phyloP scores from a whole-genome alignment of 2,113 vertebrate genomes.

The Athene noctua region DNA sequence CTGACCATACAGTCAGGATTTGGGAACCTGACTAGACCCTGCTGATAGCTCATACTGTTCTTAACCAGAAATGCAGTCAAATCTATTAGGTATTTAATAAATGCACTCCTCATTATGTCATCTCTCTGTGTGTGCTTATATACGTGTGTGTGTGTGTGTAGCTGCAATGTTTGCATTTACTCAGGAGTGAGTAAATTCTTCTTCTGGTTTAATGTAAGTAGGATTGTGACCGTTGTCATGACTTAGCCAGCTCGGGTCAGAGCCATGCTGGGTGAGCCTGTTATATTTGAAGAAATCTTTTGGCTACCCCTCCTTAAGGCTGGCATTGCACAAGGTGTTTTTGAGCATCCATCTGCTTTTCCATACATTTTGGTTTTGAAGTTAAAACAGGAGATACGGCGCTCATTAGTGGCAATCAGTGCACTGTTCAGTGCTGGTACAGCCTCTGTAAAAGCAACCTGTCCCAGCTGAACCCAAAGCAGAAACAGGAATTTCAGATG shows the following conservation, averaged over 20 bases:
- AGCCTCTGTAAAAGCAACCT: background rate
- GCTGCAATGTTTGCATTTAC: background rate
- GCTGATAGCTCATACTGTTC: background rate
- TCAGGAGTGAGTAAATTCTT: background rate
- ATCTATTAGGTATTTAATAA: background rate
- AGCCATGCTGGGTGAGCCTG: background rate
- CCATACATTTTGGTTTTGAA: background rate
- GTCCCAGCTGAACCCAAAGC: background rate
- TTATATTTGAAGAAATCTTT: background rate
- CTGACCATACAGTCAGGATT: background rate
- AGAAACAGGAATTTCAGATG: conserved; percentile 7
- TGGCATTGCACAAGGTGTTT: background rate
- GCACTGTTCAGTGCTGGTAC: background rate
- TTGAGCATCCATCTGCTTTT: background rate
- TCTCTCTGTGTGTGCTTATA: background rate
- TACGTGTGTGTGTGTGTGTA: background rate
- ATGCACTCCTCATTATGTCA: background rate
- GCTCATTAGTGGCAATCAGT: background rate
- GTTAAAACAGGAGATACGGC: background rate
- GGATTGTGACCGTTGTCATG: too few relatives aligned
- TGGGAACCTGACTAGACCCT: background rate
- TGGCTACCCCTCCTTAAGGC: background rate
- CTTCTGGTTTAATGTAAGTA: background rate
- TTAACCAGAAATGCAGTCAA: background rate
- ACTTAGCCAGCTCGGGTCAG: background rate